Evolutionary conservation across 2,888 invertebrate genomes (phyloP).

Genomic region (Lepidonotus clava): DNA sequence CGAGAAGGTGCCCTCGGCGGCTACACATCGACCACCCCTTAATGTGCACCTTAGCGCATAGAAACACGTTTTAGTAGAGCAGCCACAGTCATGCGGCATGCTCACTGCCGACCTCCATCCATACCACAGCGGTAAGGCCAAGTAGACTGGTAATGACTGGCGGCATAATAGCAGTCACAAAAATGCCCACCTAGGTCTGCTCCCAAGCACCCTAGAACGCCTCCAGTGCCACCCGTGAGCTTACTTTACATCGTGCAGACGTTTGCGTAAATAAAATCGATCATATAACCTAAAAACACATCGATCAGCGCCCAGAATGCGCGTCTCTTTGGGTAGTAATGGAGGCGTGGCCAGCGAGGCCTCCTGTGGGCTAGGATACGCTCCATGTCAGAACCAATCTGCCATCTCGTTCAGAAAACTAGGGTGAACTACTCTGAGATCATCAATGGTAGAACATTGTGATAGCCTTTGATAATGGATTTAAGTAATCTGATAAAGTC

Average conservation of each 20-base stretch:
- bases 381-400: too few species aligned
- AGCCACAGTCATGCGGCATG: not conserved
- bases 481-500: too few species aligned
- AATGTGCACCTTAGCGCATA: constrained; percentile 6
- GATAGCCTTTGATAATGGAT: too few species aligned
- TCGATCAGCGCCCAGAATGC: constrained; percentile 40
- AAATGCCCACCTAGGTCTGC: not conserved
- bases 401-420: too few species aligned
- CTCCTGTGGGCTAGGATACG: too few species aligned
- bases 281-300: constrained; percentile 27
- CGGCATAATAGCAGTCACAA: too few species aligned
- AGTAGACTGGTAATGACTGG: too few species aligned
- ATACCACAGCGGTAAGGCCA: too few species aligned
- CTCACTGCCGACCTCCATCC: not conserved
- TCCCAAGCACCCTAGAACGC: not conserved
- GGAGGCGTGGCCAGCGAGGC: too few species aligned
- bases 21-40: not conserved
- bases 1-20: not conserved
- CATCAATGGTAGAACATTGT: too few species aligned
- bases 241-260: not conserved
- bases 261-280: constrained; percentile 37
- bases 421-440: too few species aligned
- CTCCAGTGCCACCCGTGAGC: not conserved
- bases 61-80: constrained; percentile 1
- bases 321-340: too few species aligned